These are phyloP conservation scores for Nephila pilipes DNA, from an alignment of 1,140 invertebrate genomes.

Conservation along the genomic window DNA sequence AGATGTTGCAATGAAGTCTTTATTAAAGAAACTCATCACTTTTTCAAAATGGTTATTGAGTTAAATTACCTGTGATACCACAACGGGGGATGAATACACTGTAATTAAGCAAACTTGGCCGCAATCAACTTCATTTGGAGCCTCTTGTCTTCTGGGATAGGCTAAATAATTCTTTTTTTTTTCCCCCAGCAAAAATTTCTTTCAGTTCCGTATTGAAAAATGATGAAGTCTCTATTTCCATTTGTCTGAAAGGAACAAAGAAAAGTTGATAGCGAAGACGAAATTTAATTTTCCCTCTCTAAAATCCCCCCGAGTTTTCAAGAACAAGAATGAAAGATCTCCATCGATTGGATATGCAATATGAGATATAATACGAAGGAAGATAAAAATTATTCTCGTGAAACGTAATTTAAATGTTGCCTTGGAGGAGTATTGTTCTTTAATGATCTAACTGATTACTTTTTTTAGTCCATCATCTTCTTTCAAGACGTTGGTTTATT, in stretches of 20 bases:
- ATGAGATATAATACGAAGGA: background rate
- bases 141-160: background rate
- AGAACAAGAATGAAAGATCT: background rate
- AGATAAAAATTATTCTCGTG: background rate
- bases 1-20: too few species aligned
- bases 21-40: background rate
- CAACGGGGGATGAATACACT: background rate
- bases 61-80: background rate
- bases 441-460: constrained; percentile 31
- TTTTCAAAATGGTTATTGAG: background rate
- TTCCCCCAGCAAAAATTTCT: background rate
- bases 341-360: constrained; percentile 12
- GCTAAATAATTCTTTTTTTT: background rate
- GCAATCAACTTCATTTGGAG: constrained; percentile 9
- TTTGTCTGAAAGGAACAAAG: background rate
- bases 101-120: background rate
- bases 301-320: background rate
- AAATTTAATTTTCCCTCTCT: constrained; percentile 21
- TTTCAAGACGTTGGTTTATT: background rate
- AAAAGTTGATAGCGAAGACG: background rate
- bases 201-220: background rate
- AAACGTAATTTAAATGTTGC: constrained; percentile 2
- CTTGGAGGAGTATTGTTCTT: background rate
- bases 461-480: background rate
- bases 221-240: background rate